phyloP scores from a whole-genome alignment of 2,888 invertebrate genomes.

The Nomada lathburiana region DNA sequence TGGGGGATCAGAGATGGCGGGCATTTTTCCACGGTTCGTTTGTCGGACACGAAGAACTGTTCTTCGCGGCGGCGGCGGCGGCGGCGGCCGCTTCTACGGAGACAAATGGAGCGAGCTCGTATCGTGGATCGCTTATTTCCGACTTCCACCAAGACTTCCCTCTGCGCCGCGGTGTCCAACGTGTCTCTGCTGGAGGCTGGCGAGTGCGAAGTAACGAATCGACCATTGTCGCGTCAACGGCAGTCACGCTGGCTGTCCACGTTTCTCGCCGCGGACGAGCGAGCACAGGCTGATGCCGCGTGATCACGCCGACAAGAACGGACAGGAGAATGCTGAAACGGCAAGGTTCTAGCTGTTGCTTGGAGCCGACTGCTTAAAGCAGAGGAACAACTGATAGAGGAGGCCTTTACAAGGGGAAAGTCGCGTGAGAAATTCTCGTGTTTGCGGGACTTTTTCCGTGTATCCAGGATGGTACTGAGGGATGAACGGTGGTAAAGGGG shows the following conservation, averaged over 20 bases:
- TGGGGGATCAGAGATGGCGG: conserved; percentile 22
- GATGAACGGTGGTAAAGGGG: background rate
- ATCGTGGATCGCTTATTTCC: conserved; percentile 58
- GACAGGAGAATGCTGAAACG: conserved; percentile 54
- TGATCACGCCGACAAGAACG: conserved; percentile 49
- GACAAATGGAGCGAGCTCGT: conserved; percentile 71
- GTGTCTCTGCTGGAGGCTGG: conserved; percentile 45
- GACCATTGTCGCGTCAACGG: conserved; percentile 70
- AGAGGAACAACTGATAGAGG: conserved; percentile 10
- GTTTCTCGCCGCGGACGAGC: conserved; percentile 37
- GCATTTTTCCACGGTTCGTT: conserved; percentile 49
- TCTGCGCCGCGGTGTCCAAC: conserved; percentile 17
- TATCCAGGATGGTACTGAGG: conserved; percentile 2
- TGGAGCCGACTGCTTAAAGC: background rate
- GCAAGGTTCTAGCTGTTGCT: conserved; percentile 18
- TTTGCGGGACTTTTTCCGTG: conserved; percentile 3
- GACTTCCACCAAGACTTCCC: conserved; percentile 30
- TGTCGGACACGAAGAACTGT: conserved; percentile 30
- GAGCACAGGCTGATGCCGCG: conserved; percentile 37
- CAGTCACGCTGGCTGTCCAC: conserved; percentile 37
- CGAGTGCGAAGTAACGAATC: conserved; percentile 70
- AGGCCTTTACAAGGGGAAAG: conserved; percentile 21
- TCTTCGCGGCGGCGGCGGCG: conserved; percentile 9
- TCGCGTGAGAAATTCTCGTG: conserved; percentile 39
- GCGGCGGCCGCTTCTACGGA: conserved; percentile 66